Conservation (phyloP, 2,888 invertebrate genomes). For the Rhagonycha lutea region DNA sequence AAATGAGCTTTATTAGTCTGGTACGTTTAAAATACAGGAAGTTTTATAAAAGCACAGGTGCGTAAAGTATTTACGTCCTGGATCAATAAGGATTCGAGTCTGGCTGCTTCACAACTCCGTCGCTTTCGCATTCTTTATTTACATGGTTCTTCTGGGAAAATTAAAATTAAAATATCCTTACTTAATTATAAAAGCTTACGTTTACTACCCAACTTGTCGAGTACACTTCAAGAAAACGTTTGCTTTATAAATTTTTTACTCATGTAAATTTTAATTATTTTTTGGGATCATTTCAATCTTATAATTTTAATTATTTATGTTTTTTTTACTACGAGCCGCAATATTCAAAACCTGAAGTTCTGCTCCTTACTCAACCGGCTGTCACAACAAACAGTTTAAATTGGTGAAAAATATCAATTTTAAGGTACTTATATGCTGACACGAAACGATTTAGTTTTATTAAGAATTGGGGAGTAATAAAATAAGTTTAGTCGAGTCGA, state of each 20-base stretch:
- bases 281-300: neutral
- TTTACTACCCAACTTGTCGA: slow-evolving; percentile 28
- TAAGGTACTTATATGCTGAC: neutral
- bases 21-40: neutral
- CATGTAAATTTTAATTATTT: neutral
- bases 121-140: slow-evolving; percentile 26
- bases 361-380: neutral
- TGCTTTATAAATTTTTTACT: slow-evolving; percentile 4
- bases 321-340: neutral
- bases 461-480: neutral
- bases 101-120: slow-evolving; percentile 24
- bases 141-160: slow-evolving; percentile 27
- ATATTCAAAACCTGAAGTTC: neutral
- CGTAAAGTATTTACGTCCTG: slow-evolving; percentile 25
- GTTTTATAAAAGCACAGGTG: slow-evolving; percentile 24
- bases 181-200: slow-evolving; percentile 29
- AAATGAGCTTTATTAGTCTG: neutral
- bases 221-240: slow-evolving; percentile 20
- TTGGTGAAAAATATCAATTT: neutral
- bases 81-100: slow-evolving; percentile 25
- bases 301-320: too few relatives aligned
- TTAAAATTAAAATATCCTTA: slow-evolving; percentile 30
- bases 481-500: neutral
- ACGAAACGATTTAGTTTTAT: neutral
- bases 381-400: neutral